Conservation (phyloP, 2,888 invertebrate species). For the Platycheirus rosarum region DNA sequence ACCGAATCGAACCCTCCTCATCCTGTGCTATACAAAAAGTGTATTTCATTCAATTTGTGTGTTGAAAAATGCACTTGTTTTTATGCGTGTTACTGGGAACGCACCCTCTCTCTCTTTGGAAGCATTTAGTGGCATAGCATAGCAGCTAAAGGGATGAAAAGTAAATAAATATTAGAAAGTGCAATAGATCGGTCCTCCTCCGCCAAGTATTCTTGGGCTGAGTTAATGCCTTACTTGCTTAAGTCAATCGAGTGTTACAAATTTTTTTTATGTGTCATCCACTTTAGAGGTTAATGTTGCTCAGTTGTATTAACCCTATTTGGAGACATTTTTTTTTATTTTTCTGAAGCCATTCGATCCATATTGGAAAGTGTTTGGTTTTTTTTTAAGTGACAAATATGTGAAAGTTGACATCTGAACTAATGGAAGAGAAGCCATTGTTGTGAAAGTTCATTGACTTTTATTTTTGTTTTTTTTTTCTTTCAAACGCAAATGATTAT, state of each 20-base stretch:
- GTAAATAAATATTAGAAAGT: conserved; percentile 55
- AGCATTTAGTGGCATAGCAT: conserved; percentile 42
- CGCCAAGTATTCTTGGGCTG: neutral
- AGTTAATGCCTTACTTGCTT: neutral
- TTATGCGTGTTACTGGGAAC: conserved; percentile 46
- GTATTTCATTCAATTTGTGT: conserved; percentile 66
- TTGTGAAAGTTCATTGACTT: conserved; percentile 4
- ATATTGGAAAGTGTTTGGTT: conserved; percentile 13
- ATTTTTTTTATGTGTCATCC: conserved; percentile 39
- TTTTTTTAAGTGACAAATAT: conserved; percentile 21
- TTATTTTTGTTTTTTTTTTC: no score
- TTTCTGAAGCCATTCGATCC: neutral
- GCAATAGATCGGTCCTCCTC: conserved; percentile 38
- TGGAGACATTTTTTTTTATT: neutral
- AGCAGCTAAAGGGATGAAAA: conserved; percentile 59
- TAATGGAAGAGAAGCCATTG: neutral
- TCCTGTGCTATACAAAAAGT: neutral
- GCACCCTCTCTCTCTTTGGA: conserved; percentile 52
- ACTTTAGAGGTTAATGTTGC: conserved; percentile 57
- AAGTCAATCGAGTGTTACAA: conserved; percentile 52
- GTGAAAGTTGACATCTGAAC: conserved; percentile 58
- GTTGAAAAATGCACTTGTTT: conserved; percentile 73
- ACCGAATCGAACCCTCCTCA: conserved; percentile 10
- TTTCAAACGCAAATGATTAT: no score
- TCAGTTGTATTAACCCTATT: conserved; percentile 52